Evolutionary conservation across 2,888 invertebrate genomes (phyloP).

Genomic region (Drosophila recens): DNA sequence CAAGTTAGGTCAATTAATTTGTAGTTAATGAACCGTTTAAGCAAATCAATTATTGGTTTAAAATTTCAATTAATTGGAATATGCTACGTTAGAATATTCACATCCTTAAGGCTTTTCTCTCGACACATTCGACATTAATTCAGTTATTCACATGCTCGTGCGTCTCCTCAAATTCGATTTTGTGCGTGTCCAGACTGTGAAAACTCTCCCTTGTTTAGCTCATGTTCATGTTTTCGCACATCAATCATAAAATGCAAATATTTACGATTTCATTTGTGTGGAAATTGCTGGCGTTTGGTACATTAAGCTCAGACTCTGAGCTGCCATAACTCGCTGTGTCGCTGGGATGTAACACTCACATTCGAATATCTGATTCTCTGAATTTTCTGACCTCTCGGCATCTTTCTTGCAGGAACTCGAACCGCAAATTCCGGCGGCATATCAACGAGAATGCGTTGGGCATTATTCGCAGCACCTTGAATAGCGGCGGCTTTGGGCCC

Average conservation of each 20-base stretch:
- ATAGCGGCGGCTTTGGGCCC: slow-evolving; percentile 82
- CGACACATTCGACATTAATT: slow-evolving; percentile 12
- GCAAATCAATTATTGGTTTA: slow-evolving; percentile 3
- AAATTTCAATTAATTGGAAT: slow-evolving; percentile 3
- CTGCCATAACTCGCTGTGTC: slow-evolving; percentile 5
- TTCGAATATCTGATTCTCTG: background rate
- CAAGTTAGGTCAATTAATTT: background rate
- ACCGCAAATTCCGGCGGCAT: slow-evolving; percentile 84
- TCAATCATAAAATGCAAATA: slow-evolving; percentile 83
- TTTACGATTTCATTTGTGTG: slow-evolving; percentile 75
- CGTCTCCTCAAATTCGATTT: slow-evolving; percentile 30
- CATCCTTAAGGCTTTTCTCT: background rate
- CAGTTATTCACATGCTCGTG: slow-evolving; percentile 18
- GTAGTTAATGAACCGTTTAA: background rate
- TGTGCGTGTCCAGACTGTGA: slow-evolving; percentile 59
- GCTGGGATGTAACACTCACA: slow-evolving; percentile 1
- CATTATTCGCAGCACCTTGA: slow-evolving; percentile 82
- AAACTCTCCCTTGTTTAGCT: slow-evolving; percentile 42
- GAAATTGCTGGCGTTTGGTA: slow-evolving; percentile 56
- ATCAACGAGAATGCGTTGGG: slow-evolving; percentile 82
- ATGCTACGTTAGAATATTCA: background rate
- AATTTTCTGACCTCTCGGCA: slow-evolving; percentile 1
- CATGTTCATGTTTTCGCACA: slow-evolving; percentile 56
- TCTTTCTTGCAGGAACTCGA: slow-evolving; percentile 79
- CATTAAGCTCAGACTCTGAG: slow-evolving; percentile 42